phyloP scores from a whole-genome alignment of 2,888 invertebrate species.

The Parnassius smintheus region DNA sequence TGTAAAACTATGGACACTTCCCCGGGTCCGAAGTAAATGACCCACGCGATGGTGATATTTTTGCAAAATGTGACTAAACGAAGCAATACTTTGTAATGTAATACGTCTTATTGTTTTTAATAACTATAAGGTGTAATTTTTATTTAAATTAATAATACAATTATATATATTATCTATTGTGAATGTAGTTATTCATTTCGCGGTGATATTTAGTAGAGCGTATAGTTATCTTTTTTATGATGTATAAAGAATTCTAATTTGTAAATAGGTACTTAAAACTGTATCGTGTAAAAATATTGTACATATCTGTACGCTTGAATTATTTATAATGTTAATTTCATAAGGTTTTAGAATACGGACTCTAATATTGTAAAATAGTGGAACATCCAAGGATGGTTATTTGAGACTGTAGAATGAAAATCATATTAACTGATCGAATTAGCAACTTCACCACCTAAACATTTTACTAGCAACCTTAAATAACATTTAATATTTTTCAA shows the following conservation, averaged over 20 bases:
- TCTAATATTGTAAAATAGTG: constrained; percentile 55
- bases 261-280: constrained; percentile 80
- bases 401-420: constrained; percentile 31
- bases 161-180: constrained; percentile 73
- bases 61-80: constrained; percentile 86
- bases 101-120: constrained; percentile 81
- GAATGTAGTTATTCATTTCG: constrained; percentile 79
- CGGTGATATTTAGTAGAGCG: constrained; percentile 77
- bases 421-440: constrained; percentile 25
- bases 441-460: constrained; percentile 20
- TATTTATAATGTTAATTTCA: constrained; percentile 70
- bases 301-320: constrained; percentile 81
- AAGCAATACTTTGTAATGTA: constrained; percentile 89
- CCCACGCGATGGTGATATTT: constrained; percentile 82
- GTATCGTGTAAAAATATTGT: constrained; percentile 80
- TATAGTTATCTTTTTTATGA: constrained; percentile 70
- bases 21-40: constrained; percentile 41
- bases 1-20: constrained; percentile 34
- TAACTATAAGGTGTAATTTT: constrained; percentile 71
- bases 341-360: constrained; percentile 59
- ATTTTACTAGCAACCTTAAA: constrained; percentile 18
- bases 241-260: constrained; percentile 81
- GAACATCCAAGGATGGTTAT: constrained; percentile 31
- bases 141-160: constrained; percentile 61
- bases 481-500: background rate